Evolutionary conservation across 2,113 vertebrate species (phyloP).

Genomic region (Equus quagga): DNA sequence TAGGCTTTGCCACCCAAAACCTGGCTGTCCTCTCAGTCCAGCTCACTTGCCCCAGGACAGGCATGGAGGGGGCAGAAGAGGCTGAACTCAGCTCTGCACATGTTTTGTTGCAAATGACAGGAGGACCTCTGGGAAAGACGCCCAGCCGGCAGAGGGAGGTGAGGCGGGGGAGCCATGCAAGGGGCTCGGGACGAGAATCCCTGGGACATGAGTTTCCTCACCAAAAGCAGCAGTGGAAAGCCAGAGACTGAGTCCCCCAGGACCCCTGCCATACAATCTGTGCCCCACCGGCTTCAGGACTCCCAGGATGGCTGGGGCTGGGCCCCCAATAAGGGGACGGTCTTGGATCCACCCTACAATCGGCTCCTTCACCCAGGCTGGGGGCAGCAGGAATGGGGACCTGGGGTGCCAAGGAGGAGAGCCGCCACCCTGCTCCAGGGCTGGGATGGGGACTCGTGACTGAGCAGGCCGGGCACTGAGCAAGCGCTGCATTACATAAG

Average conservation of each 20-base stretch:
- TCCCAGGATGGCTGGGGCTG: neutral
- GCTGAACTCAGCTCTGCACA: neutral
- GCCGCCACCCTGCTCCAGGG: neutral
- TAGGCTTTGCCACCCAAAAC: neutral
- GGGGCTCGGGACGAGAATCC: neutral
- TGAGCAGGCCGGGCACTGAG: neutral
- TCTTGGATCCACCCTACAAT: neutral
- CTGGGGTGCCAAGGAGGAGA: neutral
- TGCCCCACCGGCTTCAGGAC: neutral
- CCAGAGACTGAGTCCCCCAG: too few relatives aligned
- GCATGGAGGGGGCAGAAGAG: neutral
- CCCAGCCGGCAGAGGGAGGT: neutral
- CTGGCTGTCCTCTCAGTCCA: neutral
- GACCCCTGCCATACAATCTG: rapidly evolving
- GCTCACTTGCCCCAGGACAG: neutral
- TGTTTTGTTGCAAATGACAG: neutral
- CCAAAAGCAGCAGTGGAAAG: neutral
- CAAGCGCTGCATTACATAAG: neutral
- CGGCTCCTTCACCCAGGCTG: neutral
- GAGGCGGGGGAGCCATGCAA: neutral
- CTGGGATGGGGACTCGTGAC: neutral
- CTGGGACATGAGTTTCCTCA: too few relatives aligned
- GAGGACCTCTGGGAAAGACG: neutral
- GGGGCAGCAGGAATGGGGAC: too few relatives aligned
- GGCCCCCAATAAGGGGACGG: rapidly evolving